Percentiles rank a stretch among this genome's conserved stretches.
These are phyloP conservation scores for Acleris laterana DNA, from an alignment of 2,888 invertebrate genomes.

Conservation along the genomic window DNA sequence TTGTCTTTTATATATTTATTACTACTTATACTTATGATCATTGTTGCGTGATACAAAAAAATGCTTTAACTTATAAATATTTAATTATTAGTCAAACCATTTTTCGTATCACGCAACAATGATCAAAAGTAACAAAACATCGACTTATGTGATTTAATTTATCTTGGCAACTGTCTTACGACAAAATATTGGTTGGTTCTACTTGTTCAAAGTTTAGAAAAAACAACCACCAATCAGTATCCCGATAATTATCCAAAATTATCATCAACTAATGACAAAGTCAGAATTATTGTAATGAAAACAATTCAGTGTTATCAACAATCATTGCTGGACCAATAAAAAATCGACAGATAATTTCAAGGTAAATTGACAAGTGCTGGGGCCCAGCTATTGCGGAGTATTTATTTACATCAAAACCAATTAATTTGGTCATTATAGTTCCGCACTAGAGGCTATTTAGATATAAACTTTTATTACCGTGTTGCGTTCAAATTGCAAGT, in stretches of 20 bases:
- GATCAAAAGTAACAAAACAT: too few relatives aligned
- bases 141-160: not conserved
- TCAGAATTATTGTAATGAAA: constrained; percentile 28
- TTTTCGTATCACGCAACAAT: too few relatives aligned
- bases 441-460: constrained; percentile 43
- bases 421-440: constrained; percentile 52
- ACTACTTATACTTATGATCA: too few relatives aligned
- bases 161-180: not conserved
- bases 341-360: constrained; percentile 75
- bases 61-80: too few relatives aligned
- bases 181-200: not conserved
- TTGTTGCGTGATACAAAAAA: too few relatives aligned
- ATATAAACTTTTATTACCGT: constrained; percentile 48
- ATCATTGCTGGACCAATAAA: constrained; percentile 69
- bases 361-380: constrained; percentile 77
- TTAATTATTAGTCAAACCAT: too few relatives aligned
- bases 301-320: constrained; percentile 49
- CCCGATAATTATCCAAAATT: not conserved
- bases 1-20: too few relatives aligned
- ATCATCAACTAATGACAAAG: constrained; percentile 2
- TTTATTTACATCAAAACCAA: constrained; percentile 74
- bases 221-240: not conserved
- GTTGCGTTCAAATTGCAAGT: constrained; percentile 44
- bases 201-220: not conserved
- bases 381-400: constrained; percentile 55